A percentile compares a stretch with the other conserved stretches of the same genome.
Evolutionary conservation across 2,888 invertebrate genomes (phyloP).

Genomic region (Sphecodes monilicornis): DNA sequence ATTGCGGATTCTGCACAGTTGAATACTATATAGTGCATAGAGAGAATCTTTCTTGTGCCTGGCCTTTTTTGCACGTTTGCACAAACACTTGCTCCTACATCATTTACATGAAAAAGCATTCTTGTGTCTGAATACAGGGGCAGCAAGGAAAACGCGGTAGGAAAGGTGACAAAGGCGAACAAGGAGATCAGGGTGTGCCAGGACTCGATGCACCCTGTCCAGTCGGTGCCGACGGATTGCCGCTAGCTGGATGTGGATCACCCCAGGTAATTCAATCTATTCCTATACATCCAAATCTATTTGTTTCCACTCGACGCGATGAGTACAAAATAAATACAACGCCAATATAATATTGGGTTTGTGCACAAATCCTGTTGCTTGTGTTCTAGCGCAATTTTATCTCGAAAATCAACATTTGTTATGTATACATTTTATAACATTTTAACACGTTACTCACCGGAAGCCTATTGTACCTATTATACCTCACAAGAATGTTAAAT

Average conservation of each 20-base stretch:
- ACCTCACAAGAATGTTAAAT: too few relatives aligned
- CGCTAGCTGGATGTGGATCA: conserved; percentile 97
- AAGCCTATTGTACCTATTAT: too few relatives aligned
- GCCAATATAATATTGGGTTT: neutral
- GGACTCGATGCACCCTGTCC: conserved; percentile 99
- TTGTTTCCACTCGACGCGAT: neutral
- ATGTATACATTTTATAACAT: too few relatives aligned
- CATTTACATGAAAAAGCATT: conserved; percentile 47
- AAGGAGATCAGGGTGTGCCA: conserved; percentile 98
- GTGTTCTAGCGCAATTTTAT: too few relatives aligned
- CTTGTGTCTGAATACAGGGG: conserved; percentile 87
- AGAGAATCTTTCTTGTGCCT: conserved; percentile 72
- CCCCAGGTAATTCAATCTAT: conserved; percentile 88
- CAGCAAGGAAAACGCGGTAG: conserved; percentile 95
- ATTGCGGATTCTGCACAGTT: conserved; percentile 68
- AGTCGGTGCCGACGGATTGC: conserved; percentile 97
- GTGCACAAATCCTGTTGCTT: too few relatives aligned
- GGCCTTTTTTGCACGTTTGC: conserved; percentile 80
- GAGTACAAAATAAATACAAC: neutral
- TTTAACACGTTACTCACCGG: too few relatives aligned
- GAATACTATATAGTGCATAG: conserved; percentile 64
- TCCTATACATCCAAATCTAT: neutral
- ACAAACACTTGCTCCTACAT: conserved; percentile 44
- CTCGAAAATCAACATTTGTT: too few relatives aligned
- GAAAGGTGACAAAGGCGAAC: conserved; percentile 96